phyloP scores from a whole-genome alignment of 2,797 vertebrate genomes.

The Rhinichthys osculus region DNA sequence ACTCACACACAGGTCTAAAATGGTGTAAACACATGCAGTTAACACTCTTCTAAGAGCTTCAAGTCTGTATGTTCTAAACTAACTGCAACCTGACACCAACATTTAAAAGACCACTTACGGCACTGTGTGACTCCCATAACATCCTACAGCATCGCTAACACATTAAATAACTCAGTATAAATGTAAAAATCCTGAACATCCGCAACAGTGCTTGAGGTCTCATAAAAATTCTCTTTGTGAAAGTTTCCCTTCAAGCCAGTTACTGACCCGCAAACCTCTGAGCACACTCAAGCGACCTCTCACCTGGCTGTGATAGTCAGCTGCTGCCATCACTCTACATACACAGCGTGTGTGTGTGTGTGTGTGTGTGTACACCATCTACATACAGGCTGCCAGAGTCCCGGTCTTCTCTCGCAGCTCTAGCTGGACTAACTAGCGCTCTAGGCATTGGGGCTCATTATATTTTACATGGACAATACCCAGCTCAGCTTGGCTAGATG shows the following conservation, averaged over 20 bases:
- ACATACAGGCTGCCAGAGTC: slow-evolving; percentile 36
- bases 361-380: slow-evolving; percentile 7
- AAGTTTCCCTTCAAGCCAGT: slow-evolving; percentile 10
- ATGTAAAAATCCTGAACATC: not conserved
- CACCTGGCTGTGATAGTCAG: slow-evolving; percentile 57
- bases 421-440: slow-evolving; percentile 35
- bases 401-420: slow-evolving; percentile 21
- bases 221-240: slow-evolving; percentile 5
- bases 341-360: not conserved
- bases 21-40: not conserved
- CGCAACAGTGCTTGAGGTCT: not conserved
- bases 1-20: slow-evolving; percentile 26
- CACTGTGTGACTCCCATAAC: not conserved
- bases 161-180: not conserved
- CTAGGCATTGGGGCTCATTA: slow-evolving; percentile 54
- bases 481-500: slow-evolving; percentile 46
- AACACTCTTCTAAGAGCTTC: slow-evolving; percentile 13
- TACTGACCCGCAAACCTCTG: slow-evolving; percentile 49
- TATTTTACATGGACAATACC: slow-evolving; percentile 58
- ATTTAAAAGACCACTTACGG: slow-evolving; percentile 53
- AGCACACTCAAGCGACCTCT: slow-evolving; percentile 54
- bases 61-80: slow-evolving; percentile 23
- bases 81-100: slow-evolving; percentile 39
- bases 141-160: not conserved
- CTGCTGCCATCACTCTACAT: slow-evolving; percentile 60